Conservation (phyloP, 2,888 invertebrate species). For the Hydraecia micacea region DNA sequence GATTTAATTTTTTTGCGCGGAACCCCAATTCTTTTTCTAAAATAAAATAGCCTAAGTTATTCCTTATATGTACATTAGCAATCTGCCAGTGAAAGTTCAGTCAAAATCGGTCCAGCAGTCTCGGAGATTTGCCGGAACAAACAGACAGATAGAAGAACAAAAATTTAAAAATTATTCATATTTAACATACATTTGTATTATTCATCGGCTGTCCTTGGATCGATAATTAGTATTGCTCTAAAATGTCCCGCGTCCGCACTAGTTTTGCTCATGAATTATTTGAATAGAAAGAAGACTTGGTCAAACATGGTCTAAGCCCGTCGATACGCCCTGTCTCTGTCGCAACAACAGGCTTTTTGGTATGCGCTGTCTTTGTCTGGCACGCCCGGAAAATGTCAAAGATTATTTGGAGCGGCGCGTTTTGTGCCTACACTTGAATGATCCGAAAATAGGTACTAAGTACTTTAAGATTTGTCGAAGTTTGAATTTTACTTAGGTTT, state of each 20-base stretch:
- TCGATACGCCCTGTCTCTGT: constrained; percentile 74
- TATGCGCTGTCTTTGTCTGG: constrained; percentile 72
- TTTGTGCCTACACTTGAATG: constrained; percentile 57
- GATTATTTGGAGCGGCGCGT: constrained; percentile 67
- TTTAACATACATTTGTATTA: not conserved
- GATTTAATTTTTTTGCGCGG: too few relatives aligned
- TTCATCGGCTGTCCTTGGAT: not conserved
- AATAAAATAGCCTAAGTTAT: too few relatives aligned
- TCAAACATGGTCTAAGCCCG: constrained; percentile 78
- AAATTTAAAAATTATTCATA: too few relatives aligned
- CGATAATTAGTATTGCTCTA: constrained; percentile 52
- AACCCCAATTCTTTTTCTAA: too few relatives aligned
- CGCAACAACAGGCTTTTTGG: constrained; percentile 52
- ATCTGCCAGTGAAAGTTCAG: too few relatives aligned
- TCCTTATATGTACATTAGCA: too few relatives aligned
- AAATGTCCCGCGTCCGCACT: constrained; percentile 62
- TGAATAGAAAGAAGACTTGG: constrained; percentile 84
- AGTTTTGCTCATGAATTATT: constrained; percentile 82
- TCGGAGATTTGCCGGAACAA: too few relatives aligned
- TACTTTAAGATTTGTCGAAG: not conserved
- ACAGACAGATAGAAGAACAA: too few relatives aligned
- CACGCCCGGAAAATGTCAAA: constrained; percentile 79
- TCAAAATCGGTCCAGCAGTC: too few relatives aligned
- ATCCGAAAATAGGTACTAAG: not conserved
- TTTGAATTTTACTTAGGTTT: not conserved